phyloP scores from a whole-genome alignment of 2,113 vertebrate genomes.

The Chionomys nivalis region DNA sequence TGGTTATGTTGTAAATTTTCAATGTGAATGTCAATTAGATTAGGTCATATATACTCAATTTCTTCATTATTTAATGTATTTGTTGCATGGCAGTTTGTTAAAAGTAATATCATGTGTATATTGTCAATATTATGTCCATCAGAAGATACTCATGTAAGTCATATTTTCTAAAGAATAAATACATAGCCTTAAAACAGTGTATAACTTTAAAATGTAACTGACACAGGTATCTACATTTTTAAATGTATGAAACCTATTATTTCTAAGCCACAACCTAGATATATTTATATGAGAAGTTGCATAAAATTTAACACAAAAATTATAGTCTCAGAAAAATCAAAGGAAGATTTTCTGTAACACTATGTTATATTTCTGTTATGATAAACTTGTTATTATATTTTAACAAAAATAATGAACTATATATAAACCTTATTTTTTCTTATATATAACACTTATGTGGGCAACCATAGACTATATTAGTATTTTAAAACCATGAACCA shows the following conservation, averaged over 20 bases:
- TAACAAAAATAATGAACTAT: conserved; percentile 59
- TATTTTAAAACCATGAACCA: conserved; percentile 63
- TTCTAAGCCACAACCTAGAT: conserved; percentile 75
- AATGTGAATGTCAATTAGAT: conserved; percentile 86
- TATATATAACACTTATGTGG: conserved; percentile 31
- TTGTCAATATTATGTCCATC: conserved; percentile 85
- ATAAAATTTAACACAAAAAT: conserved; percentile 64
- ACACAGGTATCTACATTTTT: conserved; percentile 81
- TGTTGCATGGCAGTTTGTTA: conserved; percentile 90
- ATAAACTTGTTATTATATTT: conserved; percentile 43
- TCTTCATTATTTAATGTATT: conserved; percentile 87
- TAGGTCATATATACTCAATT: conserved; percentile 87
- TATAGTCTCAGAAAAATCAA: conserved; percentile 41
- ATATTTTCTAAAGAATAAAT: conserved; percentile 88
- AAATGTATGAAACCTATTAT: conserved; percentile 59
- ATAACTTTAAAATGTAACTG: conserved; percentile 84
- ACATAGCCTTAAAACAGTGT: conserved; percentile 89
- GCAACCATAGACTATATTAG: conserved; percentile 52
- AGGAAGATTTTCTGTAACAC: conserved; percentile 66
- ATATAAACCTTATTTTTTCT: conserved; percentile 52
- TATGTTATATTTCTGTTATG: conserved; percentile 51
- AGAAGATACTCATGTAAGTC: conserved; percentile 86
- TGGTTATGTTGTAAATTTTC: conserved; percentile 86
- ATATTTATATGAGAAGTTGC: conserved; percentile 74
- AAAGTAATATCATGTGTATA: conserved; percentile 86